A percentile compares a stretch with the other conserved stretches of the same genome.
Evolutionary conservation across 2,797 vertebrate genomes (phyloP).

Genomic region (Acanthornis magna): DNA sequence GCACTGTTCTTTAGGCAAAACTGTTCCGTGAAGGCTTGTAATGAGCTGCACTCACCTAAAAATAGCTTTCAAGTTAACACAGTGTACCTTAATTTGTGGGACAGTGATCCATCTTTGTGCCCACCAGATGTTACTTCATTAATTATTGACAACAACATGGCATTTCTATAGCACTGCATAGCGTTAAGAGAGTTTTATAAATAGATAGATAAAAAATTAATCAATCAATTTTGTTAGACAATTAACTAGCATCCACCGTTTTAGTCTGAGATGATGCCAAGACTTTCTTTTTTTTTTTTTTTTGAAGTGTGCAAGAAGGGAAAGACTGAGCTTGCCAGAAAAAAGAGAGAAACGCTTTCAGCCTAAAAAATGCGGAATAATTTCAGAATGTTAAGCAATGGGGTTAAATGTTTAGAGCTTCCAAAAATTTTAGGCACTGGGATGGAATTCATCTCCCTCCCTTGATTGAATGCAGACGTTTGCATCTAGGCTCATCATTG

Average conservation of each 20-base stretch:
- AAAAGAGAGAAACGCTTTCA: slow-evolving; percentile 32
- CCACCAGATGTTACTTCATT: slow-evolving; percentile 44
- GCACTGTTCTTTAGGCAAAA: not conserved
- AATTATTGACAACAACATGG: slow-evolving; percentile 31
- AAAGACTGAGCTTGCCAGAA: slow-evolving; percentile 34
- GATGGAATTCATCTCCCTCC: slow-evolving; percentile 5
- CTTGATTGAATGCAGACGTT: slow-evolving; percentile 44
- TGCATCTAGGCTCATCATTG: not conserved
- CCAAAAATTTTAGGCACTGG: slow-evolving; percentile 33
- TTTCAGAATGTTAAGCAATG: slow-evolving; percentile 42
- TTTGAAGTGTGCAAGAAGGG: not conserved
- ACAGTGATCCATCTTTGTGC: not conserved
- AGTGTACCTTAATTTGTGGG: slow-evolving; percentile 31
- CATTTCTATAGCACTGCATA: slow-evolving; percentile 7
- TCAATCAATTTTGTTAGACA: slow-evolving; percentile 30
- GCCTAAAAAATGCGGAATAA: slow-evolving; percentile 22
- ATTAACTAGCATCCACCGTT: slow-evolving; percentile 16
- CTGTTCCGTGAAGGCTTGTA: not conserved
- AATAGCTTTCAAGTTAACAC: slow-evolving; percentile 13
- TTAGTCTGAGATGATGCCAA: slow-evolving; percentile 27
- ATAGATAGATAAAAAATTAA: slow-evolving; percentile 43
- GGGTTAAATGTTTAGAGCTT: slow-evolving; percentile 39
- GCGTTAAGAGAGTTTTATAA: slow-evolving; percentile 5
- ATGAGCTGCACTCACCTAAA: slow-evolving; percentile 32
- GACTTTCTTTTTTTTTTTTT: not conserved